Conservation (phyloP, 2,888 invertebrate species). For the Amblyteles armatorius region DNA sequence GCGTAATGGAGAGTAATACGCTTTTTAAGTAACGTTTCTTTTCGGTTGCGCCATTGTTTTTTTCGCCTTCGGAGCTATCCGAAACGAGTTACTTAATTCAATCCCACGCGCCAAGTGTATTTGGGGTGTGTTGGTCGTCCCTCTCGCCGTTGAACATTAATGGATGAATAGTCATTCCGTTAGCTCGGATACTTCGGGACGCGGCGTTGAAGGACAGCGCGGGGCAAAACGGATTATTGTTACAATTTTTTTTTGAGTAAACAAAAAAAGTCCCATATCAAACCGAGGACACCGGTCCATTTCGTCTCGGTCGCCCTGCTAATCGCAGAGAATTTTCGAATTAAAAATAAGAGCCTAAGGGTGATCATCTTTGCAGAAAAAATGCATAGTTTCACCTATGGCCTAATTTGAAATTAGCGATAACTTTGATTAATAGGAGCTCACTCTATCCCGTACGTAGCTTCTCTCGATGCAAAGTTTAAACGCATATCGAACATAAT, state of each 20-base stretch:
- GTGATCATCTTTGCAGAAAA: neutral
- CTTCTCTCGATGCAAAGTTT: slow-evolving; percentile 21
- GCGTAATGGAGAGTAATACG: slow-evolving; percentile 62
- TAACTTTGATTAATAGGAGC: neutral
- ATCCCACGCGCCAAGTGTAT: slow-evolving; percentile 37
- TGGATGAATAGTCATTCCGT: slow-evolving; percentile 14
- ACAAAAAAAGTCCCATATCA: neutral
- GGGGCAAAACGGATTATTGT: too few relatives aligned
- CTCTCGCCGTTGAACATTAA: slow-evolving; percentile 50
- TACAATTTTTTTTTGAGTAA: too few relatives aligned
- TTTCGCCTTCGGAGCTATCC: slow-evolving; percentile 2
- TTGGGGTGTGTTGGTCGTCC: slow-evolving; percentile 6
- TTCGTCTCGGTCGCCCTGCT: neutral
- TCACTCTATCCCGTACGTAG: neutral
- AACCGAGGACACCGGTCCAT: neutral
- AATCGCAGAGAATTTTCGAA: neutral
- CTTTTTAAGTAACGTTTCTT: slow-evolving; percentile 53
- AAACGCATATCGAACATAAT: slow-evolving; percentile 50
- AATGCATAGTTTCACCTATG: neutral
- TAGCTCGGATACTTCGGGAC: neutral
- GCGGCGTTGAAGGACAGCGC: neutral
- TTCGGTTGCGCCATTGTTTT: slow-evolving; percentile 20
- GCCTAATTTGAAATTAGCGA: neutral
- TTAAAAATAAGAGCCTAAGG: neutral
- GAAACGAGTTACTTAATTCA: slow-evolving; percentile 48